Evolutionary conservation across 2,797 vertebrate genomes (phyloP).

Genomic region (Limosa lapponica): DNA sequence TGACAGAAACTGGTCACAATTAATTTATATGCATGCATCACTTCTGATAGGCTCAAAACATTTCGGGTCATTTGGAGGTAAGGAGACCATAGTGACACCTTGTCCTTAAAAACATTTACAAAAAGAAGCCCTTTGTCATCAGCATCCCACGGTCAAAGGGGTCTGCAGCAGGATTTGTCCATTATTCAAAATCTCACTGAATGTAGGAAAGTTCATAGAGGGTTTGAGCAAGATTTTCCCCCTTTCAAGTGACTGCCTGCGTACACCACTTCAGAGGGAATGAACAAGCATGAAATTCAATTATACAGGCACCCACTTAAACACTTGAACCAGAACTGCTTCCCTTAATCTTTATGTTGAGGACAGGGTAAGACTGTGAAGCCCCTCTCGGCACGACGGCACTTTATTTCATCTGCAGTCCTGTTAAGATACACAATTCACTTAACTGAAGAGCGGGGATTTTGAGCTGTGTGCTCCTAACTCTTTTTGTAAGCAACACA

Average conservation of each 20-base stretch:
- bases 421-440: constrained; percentile 64
- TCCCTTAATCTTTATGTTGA: constrained; percentile 83
- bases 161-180: background rate
- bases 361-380: constrained; percentile 64
- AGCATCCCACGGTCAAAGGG: background rate
- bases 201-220: constrained; percentile 53
- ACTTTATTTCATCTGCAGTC: constrained; percentile 69
- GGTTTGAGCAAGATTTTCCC: constrained; percentile 38
- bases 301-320: constrained; percentile 88
- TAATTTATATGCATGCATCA: background rate
- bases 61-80: background rate
- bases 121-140: background rate
- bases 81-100: background rate
- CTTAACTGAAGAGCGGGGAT: constrained; percentile 49
- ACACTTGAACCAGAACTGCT: constrained; percentile 84
- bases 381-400: constrained; percentile 58
- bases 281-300: constrained; percentile 94
- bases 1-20: background rate
- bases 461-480: constrained; percentile 11
- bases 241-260: constrained; percentile 92
- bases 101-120: background rate
- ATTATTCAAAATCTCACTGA: background rate
- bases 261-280: constrained; percentile 94
- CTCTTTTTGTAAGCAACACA: background rate
- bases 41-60: background rate